phyloP scores from a whole-genome alignment of 53 echinoderm and acorn worm species.

The Luidia sarsii region DNA sequence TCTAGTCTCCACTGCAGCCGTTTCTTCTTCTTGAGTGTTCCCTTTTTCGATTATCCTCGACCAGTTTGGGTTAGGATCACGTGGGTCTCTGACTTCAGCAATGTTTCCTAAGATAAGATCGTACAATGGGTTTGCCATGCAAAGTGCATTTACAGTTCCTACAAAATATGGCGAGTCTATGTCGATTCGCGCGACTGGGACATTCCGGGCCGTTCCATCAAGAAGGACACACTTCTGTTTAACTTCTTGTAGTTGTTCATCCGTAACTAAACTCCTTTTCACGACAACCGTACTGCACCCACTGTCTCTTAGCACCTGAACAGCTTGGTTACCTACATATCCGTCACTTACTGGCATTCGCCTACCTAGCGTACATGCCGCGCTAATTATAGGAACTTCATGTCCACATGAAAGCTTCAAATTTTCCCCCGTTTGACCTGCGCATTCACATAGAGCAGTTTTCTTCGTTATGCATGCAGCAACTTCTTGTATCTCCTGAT shows the following conservation, averaged over 20 bases:
- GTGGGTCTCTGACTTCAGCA: background rate
- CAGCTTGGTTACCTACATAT: background rate
- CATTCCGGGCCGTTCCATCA: constrained; percentile 27
- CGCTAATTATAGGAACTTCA: constrained; percentile 16
- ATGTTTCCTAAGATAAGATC: constrained; percentile 9
- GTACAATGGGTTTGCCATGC: constrained; percentile 51
- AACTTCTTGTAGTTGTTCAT: constrained; percentile 3
- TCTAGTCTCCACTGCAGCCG: constrained; percentile 12
- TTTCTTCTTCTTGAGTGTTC: too few relatives aligned
- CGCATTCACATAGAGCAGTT: background rate
- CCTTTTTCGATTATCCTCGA: background rate
- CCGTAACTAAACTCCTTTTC: background rate
- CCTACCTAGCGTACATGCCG: constrained; percentile 9
- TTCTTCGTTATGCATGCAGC: background rate
- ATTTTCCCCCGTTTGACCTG: background rate
- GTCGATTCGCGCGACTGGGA: constrained; percentile 30
- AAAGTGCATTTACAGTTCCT: constrained; percentile 50
- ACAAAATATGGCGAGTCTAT: constrained; percentile 47
- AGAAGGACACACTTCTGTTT: constrained; percentile 30
- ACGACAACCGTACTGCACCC: constrained; percentile 42
- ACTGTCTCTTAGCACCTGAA: constrained; percentile 23
- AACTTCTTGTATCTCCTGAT: background rate
- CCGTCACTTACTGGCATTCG: constrained; percentile 13
- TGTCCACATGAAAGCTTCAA: constrained; percentile 28
- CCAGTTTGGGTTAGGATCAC: constrained; percentile 14